Percentiles rank a stretch among this genome's conserved stretches.
These are phyloP conservation scores for Ophonus ardosiacus DNA, from an alignment of 2,888 invertebrate genomes.

Conservation along the genomic window DNA sequence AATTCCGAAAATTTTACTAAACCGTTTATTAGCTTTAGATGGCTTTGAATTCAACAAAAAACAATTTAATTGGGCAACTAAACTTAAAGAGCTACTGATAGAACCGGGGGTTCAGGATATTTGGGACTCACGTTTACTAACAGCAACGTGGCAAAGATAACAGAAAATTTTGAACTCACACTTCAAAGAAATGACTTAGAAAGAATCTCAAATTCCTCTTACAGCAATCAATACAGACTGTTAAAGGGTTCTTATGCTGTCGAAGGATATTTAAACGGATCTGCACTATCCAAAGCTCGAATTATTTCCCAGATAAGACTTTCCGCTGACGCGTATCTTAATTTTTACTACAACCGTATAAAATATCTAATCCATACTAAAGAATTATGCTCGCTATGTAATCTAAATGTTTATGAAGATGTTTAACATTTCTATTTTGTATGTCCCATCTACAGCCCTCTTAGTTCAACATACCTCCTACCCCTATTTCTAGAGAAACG, in stretches of 20 bases:
- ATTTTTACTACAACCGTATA: background rate
- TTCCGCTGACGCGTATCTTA: background rate
- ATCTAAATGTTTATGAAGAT: too few species aligned
- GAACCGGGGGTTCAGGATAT: background rate
- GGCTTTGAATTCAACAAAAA: background rate
- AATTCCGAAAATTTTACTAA: constrained; percentile 16
- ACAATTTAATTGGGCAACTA: background rate
- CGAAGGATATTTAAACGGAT: constrained; percentile 5
- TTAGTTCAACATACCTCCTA: too few species aligned
- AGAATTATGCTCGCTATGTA: background rate
- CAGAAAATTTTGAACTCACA: constrained; percentile 76
- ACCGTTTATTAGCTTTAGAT: constrained; percentile 4
- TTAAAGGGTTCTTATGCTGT: background rate
- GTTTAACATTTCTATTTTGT: too few species aligned
- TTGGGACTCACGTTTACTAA: background rate
- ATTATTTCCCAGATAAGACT: constrained; percentile 9
- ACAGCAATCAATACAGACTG: background rate
- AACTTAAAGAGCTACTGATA: background rate
- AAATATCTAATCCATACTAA: background rate
- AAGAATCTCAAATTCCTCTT: constrained; percentile 3
- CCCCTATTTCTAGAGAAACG: too few species aligned
- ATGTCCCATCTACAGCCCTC: too few species aligned
- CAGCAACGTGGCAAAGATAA: constrained; percentile 75
- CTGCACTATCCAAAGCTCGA: background rate
- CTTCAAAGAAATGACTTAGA: constrained; percentile 72